phyloP scores from a whole-genome alignment of 2,113 vertebrate species.

The Azemiops feae region DNA sequence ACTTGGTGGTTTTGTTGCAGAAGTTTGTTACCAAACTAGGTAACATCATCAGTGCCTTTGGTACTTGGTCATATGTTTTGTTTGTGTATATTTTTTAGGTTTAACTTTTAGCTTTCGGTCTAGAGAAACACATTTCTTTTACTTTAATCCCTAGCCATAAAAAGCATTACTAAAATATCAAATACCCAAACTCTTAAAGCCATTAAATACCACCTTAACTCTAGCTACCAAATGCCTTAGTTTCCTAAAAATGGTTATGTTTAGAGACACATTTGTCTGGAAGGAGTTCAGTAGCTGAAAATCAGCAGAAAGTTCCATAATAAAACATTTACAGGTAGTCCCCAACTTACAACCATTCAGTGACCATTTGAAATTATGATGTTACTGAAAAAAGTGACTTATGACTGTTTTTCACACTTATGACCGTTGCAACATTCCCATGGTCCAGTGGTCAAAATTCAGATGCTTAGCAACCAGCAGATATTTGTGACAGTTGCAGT shows the following conservation, averaged over 20 bases:
- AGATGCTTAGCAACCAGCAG: not conserved
- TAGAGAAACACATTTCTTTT: not conserved
- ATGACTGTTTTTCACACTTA: not conserved
- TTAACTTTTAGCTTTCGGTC: not conserved
- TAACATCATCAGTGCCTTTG: no score
- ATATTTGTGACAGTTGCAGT: no score
- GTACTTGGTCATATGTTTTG: not conserved
- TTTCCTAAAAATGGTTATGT: not conserved
- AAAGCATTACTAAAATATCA: not conserved
- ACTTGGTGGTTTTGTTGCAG: not conserved
- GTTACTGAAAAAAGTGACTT: not conserved
- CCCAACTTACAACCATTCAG: not conserved
- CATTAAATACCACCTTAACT: not conserved
- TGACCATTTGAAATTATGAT: not conserved
- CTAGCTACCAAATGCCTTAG: not conserved
- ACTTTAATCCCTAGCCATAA: not conserved
- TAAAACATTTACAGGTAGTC: not conserved
- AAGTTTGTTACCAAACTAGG: not conserved
- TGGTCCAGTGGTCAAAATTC: not conserved
- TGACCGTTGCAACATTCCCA: not conserved
- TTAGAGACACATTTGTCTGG: not conserved
- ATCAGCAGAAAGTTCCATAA: not conserved
- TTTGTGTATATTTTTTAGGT: not conserved
- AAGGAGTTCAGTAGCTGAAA: not conserved
- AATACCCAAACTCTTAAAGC: not conserved